Evolutionary conservation across 1,140 invertebrate species (phyloP), one percentile per base, ranked within the genome.

Genomic region (Macrotrachela quadricornifera): DNA sequence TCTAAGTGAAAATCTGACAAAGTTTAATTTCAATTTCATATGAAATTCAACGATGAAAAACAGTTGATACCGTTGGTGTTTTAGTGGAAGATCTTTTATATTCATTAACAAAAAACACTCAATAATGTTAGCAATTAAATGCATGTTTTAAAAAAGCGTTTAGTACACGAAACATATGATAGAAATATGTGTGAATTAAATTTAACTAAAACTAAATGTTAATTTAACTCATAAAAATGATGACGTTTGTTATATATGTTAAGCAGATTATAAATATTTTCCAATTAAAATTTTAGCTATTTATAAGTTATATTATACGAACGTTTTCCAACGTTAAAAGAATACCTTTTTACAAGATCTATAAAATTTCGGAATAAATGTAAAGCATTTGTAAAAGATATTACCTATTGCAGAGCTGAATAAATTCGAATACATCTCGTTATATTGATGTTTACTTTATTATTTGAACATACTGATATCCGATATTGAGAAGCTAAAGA

Each of bases 131-230:
- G 90, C 0, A 80, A 88, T 57, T 83, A 87, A 61, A 96, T 90
- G 0, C 74, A 84, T 57, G 73, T 75, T 60, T 88, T 95, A 65
- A 96, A n/a, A 75, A 96, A 96, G 71, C 77, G 85, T 1, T 71
- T 94, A 39, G 90, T 88, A 0, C 95, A 95, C 90, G 88, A 88
- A 0, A 92, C 92, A 72, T 75, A 91, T 46, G 84, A 94, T 68
- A 87, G 90, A 63, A 88, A 96, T 64, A 71, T 97, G 8, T 85
- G 83, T 46, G 85, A 86, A 38, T 72, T 97, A 41, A 90, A 90
- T 21, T 94, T 97, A 86, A 77, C 67, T 66, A 30, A 30, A 30
- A 8, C 8, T 30, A 91, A 71, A 83, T 92, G 65, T 85, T 63
- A 86, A 92, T 63, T 71, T 94, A 38, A 85, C 84, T 9, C 87